phyloP scores from a whole-genome alignment of 2,797 vertebrate genomes.

The Ceryle rudis region DNA sequence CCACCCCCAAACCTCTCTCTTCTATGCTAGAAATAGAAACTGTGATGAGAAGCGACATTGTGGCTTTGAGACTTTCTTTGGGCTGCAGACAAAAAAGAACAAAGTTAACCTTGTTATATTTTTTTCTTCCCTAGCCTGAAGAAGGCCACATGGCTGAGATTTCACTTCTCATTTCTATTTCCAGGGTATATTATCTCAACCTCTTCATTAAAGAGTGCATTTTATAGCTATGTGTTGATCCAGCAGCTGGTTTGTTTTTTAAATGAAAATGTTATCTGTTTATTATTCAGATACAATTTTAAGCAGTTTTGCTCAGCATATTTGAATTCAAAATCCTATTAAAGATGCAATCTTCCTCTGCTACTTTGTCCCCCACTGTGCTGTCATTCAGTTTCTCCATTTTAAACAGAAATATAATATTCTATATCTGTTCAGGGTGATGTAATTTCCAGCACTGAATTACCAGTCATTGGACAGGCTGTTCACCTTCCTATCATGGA shows the following conservation, averaged over 20 bases:
- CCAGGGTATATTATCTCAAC: conserved; percentile 55
- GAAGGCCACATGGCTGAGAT: conserved; percentile 59
- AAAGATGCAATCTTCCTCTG: conserved; percentile 83
- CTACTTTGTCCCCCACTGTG: conserved; percentile 76
- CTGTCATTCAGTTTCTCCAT: conserved; percentile 82
- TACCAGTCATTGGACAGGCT: conserved; percentile 66
- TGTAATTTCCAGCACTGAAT: conserved; percentile 77
- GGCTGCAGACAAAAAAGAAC: conserved; percentile 47
- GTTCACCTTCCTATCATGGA: conserved; percentile 69
- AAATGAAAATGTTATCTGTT: conserved; percentile 88
- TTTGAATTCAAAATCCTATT: conserved; percentile 92
- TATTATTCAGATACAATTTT: conserved; percentile 92
- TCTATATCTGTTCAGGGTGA: conserved; percentile 70
- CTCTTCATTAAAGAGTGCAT: conserved; percentile 29
- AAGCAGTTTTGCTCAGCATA: conserved; percentile 87
- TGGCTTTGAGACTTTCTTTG: conserved; percentile 46
- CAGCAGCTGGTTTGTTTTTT: conserved; percentile 64
- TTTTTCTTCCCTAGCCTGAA: conserved; percentile 51
- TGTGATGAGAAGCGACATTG: conserved; percentile 21
- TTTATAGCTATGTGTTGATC: conserved; percentile 70
- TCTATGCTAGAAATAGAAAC: conserved; percentile 47
- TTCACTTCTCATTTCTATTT: conserved; percentile 71
- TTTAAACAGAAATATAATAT: conserved; percentile 83
- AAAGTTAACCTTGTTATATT: conserved; percentile 62
- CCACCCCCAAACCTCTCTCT: not conserved